Evolutionary conservation across 2,797 vertebrate genomes (phyloP).

Genomic region (Brachyalestes nurse): DNA sequence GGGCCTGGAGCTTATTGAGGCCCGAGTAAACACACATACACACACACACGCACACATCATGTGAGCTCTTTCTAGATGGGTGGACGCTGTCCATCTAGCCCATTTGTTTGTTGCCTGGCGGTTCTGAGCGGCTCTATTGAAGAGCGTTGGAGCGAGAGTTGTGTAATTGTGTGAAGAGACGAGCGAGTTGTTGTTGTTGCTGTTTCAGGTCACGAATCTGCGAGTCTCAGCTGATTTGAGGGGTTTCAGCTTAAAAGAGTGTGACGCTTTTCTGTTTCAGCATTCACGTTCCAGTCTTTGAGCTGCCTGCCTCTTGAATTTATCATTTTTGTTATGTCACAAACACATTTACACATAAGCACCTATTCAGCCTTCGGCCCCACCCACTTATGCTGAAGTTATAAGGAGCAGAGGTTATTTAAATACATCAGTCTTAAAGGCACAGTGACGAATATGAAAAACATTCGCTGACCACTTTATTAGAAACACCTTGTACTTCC

Average conservation of each 20-base stretch:
- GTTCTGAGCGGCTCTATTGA: slow-evolving; percentile 33
- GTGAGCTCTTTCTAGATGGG: not conserved
- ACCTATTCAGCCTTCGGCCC: too few species aligned
- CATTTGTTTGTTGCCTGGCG: not conserved
- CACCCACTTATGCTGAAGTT: too few species aligned
- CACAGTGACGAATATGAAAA: too few species aligned
- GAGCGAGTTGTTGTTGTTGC: not conserved
- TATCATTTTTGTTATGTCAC: too few species aligned
- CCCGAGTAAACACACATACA: too few species aligned
- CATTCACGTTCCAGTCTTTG: too few species aligned
- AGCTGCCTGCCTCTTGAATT: too few species aligned
- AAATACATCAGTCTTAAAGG: too few species aligned
- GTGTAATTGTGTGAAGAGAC: slow-evolving; percentile 17
- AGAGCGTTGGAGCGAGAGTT: slow-evolving; percentile 61
- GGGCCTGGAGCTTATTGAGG: not conserved
- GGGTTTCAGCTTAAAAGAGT: not conserved
- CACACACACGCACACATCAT: not conserved
- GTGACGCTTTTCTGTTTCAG: too few species aligned
- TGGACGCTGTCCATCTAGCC: not conserved
- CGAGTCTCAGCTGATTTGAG: not conserved
- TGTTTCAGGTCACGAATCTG: not conserved
- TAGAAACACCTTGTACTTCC: too few species aligned
- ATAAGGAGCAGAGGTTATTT: too few species aligned
- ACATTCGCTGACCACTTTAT: not conserved
- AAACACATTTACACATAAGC: too few species aligned